Evolutionary conservation across 1,140 invertebrate species (phyloP), one percentile per base, ranked within the genome.

Genomic region (Anoplophora glabripennis): DNA sequence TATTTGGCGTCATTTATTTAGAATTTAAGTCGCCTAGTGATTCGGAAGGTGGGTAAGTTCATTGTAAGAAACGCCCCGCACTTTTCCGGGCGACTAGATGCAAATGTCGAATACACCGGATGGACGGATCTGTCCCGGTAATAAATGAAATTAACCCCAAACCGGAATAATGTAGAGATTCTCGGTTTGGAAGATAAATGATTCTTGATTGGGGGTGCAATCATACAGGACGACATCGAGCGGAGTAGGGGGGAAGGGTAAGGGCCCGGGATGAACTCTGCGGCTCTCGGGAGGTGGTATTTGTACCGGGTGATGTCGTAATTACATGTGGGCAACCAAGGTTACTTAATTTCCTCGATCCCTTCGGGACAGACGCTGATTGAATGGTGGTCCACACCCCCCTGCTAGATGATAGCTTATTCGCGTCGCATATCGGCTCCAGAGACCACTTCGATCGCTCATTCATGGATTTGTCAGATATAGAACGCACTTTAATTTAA

Each of bases 291-390:
- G 61, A 63, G 61, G 61, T 63, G 61, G 61, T 49, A 63, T 63
- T 63, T 63, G 57, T 63, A 59, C 56, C 45, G 61, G 61, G 56
- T 55, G 61, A 59, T 55, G 52, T 59, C 53, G 57, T 63, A 63
- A 63, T 63, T 54, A 63, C 61, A 63, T 63, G 61, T 63, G 61
- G 61, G 61, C 61, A 59, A 63, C 61, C 61, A 59, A 63, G 61
- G 61, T 63, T 63, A 63, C 61, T 63, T 63, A 63, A 63, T 63
- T 63, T 63, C 47, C 47, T 41, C 51, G 17, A 48, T 59, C 57
- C 61, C 61, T 55, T 11, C 21, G 61, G 61, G 61, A 58, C 55
- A 46, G 53, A 44, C 56, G 61, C 61, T 63, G 61, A 63, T 63
- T 63, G 61, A 63, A 63, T 63, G 61, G 53, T 55, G 17, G 34